These are phyloP conservation scores for Auanema freiburgensis DNA, from an alignment of 2,888 invertebrate species.

Conservation along the genomic window DNA sequence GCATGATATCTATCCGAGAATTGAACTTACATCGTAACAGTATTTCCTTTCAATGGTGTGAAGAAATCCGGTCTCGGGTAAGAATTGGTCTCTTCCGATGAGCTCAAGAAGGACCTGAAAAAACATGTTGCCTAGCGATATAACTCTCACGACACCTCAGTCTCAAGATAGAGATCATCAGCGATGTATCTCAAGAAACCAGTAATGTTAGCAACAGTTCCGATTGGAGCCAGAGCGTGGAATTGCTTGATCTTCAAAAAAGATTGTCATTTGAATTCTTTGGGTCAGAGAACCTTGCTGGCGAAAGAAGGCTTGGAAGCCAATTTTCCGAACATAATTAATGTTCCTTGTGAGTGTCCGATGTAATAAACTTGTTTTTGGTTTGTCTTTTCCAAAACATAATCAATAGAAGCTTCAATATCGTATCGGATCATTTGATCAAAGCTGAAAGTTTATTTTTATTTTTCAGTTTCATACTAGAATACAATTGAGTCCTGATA, in stretches of 20 bases:
- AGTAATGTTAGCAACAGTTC: slow-evolving; percentile 9
- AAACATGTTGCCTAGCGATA: not conserved
- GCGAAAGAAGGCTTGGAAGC: slow-evolving; percentile 13
- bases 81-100: slow-evolving; percentile 5
- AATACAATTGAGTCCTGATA: not conserved
- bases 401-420: slow-evolving; percentile 18
- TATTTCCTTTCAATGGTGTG: slow-evolving; percentile 10
- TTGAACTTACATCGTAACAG: slow-evolving; percentile 17
- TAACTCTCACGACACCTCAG: too few relatives aligned
- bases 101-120: slow-evolving; percentile 9
- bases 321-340: slow-evolving; percentile 22
- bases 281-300: slow-evolving; percentile 8
- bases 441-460: slow-evolving; percentile 15
- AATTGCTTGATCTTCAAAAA: slow-evolving; percentile 10
- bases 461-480: not conserved
- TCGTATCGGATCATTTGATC: slow-evolving; percentile 22
- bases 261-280: not conserved
- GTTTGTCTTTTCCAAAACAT: slow-evolving; percentile 11
- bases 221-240: slow-evolving; percentile 13
- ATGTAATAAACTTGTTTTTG: slow-evolving; percentile 18
- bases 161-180: slow-evolving; percentile 2
- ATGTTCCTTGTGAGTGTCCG: slow-evolving; percentile 25
- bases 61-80: slow-evolving; percentile 1
- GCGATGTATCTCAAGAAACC: slow-evolving; percentile 6
- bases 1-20: not conserved